phyloP scores from a whole-genome alignment of 2,113 vertebrate genomes.

The Mirza zaza region DNA sequence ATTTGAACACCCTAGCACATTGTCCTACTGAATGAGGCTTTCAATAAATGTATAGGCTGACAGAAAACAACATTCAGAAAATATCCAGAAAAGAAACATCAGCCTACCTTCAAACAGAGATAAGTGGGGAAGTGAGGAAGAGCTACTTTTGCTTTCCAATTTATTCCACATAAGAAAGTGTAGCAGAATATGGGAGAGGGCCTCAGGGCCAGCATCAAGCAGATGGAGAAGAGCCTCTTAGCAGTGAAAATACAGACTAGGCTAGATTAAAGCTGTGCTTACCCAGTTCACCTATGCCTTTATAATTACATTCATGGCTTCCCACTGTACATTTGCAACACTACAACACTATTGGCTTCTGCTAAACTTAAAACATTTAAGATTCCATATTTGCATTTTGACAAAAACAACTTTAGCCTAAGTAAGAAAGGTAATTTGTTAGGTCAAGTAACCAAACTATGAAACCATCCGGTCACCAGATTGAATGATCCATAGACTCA shows the following conservation, averaged over 20 bases:
- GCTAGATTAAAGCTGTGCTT: background rate
- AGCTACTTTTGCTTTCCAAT: background rate
- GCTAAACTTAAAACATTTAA: background rate
- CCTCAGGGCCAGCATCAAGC: background rate
- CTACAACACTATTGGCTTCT: background rate
- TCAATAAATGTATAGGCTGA: background rate
- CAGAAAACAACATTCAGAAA: background rate
- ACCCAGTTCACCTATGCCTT: background rate
- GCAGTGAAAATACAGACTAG: background rate
- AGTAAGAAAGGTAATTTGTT: background rate
- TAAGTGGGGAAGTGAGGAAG: background rate
- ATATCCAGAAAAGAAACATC: slow-evolving; percentile 8
- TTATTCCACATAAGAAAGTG: background rate
- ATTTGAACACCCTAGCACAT: background rate
- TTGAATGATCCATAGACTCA: background rate
- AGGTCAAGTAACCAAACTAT: background rate
- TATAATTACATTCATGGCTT: background rate
- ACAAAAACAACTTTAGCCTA: background rate
- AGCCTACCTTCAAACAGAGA: background rate
- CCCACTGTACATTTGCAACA: background rate
- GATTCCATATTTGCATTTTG: background rate
- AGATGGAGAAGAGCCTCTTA: background rate
- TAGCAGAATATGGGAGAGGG: background rate
- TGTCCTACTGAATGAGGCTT: background rate
- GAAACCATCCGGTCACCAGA: background rate